Base-by-base conservation (phyloP, 2,888 invertebrate genomes). In the Leptopterna dolabrata region DNA sequence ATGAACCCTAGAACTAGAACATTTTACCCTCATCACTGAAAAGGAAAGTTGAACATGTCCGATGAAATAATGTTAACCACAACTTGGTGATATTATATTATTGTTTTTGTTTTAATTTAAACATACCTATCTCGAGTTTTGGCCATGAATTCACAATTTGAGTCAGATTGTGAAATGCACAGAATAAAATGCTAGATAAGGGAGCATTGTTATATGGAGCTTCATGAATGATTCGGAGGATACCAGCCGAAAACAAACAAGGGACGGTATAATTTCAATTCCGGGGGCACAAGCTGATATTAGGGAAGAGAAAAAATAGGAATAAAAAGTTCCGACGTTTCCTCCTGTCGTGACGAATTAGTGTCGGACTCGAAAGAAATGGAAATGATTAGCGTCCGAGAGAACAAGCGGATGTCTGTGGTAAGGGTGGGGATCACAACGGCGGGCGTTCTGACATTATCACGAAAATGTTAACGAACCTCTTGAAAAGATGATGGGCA, bases 341-440 rank as follows among this genome's bases (percentile, higher is more conserved):
- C 78, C 45, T 78, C 78, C 78, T 78, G 78, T 78, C 78, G 78
- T 78, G 78, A 78, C 78, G 78, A 78, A 78, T 78, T 78, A 78
- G 45, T 45, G 41, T 78, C 45, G 78, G 78, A 24, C 78, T 78
- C 78, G 27, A 78, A 78, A 81, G 81, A 81, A 81, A 55, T 55
- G 81, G 81, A 81, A 81, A 81, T 81, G 55, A 76, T 76, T 76
- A 76, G 76, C 76, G 41, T 55, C 81, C 29, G 81, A 55, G 19
- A 55, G 41, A 29, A 81, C 81, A 6, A 81, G 36, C 55, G 55
- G 81, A 81, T 30, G 81, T 27, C 63, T 1, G 45, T 27, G 45
- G 78, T 36, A 36, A 7, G 7, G 7, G 36, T 36, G 36, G 30
- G 71, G 24, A 24, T 27, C 36, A 36, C 36, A 36, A 36, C 36